Percentiles rank a stretch among this genome's conserved stretches.
Evolutionary conservation across 1,140 invertebrate species (phyloP).

Genomic region (Papilio dardanus): DNA sequence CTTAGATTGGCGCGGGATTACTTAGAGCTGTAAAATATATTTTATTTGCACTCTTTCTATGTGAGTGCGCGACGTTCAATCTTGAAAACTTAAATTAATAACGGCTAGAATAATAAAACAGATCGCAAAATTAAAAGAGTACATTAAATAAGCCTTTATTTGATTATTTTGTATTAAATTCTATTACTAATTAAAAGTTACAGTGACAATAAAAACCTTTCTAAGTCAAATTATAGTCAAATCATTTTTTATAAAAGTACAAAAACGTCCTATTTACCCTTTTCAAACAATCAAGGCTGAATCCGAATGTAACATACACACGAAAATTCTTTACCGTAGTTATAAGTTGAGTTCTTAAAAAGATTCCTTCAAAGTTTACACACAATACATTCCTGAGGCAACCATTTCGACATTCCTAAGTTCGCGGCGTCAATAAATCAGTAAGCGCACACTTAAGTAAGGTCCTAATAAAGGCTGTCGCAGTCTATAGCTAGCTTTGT

Average conservation of each 20-base stretch:
- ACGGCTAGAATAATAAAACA: background rate
- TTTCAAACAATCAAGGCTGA: background rate
- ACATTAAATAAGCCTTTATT: background rate
- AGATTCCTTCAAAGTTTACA: constrained; percentile 16
- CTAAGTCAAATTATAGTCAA: too few species aligned
- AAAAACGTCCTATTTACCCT: background rate
- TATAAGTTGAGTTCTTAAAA: constrained; percentile 6
- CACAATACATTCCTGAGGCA: constrained; percentile 19
- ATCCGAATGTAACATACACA: background rate
- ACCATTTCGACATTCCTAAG: constrained; percentile 32
- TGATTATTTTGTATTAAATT: background rate
- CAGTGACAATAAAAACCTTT: too few species aligned
- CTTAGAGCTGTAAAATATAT: constrained; percentile 36
- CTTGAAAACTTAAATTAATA: constrained; percentile 19
- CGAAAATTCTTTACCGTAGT: background rate
- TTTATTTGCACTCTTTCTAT: constrained; percentile 34
- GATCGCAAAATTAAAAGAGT: background rate
- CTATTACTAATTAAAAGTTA: too few species aligned
- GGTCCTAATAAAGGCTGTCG: constrained; percentile 66
- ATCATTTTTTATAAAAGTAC: background rate
- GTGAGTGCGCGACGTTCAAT: background rate
- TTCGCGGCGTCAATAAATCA: constrained; percentile 56
- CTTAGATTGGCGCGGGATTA: constrained; percentile 36
- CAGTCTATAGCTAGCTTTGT: constrained; percentile 66
- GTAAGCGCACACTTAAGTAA: constrained; percentile 49